phyloP scores from a whole-genome alignment of 2,888 invertebrate species.

The Apodemia hepburni region DNA sequence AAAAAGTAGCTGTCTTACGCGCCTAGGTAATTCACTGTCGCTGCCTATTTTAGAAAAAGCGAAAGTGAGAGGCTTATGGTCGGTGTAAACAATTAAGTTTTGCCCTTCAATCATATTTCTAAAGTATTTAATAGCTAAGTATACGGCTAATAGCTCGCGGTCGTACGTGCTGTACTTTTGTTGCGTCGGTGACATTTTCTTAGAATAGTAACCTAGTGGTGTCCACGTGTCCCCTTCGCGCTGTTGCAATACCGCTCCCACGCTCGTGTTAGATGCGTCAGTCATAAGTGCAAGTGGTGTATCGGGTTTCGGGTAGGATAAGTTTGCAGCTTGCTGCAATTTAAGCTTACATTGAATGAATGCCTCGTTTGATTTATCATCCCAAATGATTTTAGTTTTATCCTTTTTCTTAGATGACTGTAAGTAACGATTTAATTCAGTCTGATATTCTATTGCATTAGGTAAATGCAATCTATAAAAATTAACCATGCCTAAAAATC shows the following conservation, averaged over 20 bases:
- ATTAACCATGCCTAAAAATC: too few relatives aligned
- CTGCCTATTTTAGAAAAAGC: constrained; percentile 23
- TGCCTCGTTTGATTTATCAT: neutral
- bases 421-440: too few relatives aligned
- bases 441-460: too few relatives aligned
- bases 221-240: constrained; percentile 23
- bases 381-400: constrained; percentile 31
- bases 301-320: too few relatives aligned
- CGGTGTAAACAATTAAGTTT: constrained; percentile 22
- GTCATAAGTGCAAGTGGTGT: constrained; percentile 21
- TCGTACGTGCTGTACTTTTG: constrained; percentile 29
- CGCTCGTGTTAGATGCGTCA: constrained; percentile 44
- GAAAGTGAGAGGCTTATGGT: constrained; percentile 26
- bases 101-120: constrained; percentile 17
- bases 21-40: constrained; percentile 22
- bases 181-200: constrained; percentile 34
- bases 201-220: constrained; percentile 44
- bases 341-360: constrained; percentile 31
- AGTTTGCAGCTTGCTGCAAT: too few relatives aligned
- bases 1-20: constrained; percentile 21
- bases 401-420: constrained; percentile 22
- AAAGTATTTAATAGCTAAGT: constrained; percentile 20
- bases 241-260: constrained; percentile 47
- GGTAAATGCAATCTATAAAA: too few relatives aligned
- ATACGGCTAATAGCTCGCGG: constrained; percentile 23